phyloP scores from a whole-genome alignment of 1,140 invertebrate genomes.

The Platyscapa corneri region DNA sequence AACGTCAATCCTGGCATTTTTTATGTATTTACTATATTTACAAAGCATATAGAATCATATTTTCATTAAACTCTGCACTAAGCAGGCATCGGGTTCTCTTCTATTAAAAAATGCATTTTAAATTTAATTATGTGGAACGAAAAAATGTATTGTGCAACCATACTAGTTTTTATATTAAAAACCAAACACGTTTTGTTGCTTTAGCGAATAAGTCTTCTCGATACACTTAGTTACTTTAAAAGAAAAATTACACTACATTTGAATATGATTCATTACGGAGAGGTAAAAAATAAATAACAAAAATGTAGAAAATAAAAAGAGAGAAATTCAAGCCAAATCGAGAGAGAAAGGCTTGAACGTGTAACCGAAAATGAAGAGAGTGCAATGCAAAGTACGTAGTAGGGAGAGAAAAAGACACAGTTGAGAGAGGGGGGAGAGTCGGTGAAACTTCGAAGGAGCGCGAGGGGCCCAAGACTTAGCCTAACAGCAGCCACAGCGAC shows the following conservation, averaged over 20 bases:
- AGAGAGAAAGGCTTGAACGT: conserved; percentile 29
- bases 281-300: not conserved
- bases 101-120: not conserved
- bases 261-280: not conserved
- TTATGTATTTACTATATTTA: not conserved
- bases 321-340: not conserved
- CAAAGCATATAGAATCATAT: not conserved
- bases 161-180: not conserved
- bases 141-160: conserved; percentile 9
- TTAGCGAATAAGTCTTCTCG: not conserved
- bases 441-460: conserved; percentile 14
- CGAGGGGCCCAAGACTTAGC: not conserved
- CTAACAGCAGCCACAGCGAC: not conserved
- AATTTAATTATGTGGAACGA: not conserved
- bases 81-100: not conserved
- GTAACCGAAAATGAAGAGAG: conserved; percentile 8
- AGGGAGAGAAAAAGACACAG: conserved; percentile 19
- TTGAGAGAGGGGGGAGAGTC: conserved; percentile 2
- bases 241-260: not conserved
- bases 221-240: not conserved
- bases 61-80: not conserved
- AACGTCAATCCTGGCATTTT: no score
- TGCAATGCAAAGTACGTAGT: not conserved
- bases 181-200: not conserved
- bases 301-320: not conserved